Evolutionary conservation across 2,888 invertebrate genomes (phyloP).

Genomic region (Trachelus troglodyta): DNA sequence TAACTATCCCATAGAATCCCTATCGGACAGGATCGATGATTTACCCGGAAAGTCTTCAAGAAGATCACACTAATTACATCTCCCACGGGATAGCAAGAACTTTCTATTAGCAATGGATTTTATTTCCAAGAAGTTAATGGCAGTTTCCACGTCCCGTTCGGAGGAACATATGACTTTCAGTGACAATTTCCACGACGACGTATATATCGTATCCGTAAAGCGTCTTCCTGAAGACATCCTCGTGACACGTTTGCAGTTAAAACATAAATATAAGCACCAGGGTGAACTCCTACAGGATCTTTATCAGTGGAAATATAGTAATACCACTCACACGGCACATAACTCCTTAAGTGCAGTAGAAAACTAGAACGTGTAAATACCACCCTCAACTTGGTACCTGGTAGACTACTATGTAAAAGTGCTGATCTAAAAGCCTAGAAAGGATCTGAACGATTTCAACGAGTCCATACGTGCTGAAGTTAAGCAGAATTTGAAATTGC

Average conservation of each 20-base stretch:
- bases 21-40: neutral
- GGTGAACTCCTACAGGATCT: neutral
- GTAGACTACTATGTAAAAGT: neutral
- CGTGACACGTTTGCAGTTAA: neutral
- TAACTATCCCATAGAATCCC: neutral
- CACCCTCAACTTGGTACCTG: neutral
- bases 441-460: neutral
- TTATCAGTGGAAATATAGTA: neutral
- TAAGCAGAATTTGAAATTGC: neutral
- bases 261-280: neutral
- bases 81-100: neutral
- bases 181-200: neutral
- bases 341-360: neutral
- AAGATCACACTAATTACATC: neutral
- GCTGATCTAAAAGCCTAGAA: neutral
- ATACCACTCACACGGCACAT: neutral
- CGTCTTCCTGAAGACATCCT: neutral
- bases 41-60: neutral
- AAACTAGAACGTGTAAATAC: neutral
- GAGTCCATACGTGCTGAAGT: neutral
- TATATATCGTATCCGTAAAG: neutral
- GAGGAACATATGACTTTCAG: neutral
- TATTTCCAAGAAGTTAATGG: neutral
- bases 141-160: neutral
- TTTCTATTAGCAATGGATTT: neutral